Evolutionary conservation across 2,797 vertebrate genomes (phyloP).

Genomic region (Trachurus trachurus): DNA sequence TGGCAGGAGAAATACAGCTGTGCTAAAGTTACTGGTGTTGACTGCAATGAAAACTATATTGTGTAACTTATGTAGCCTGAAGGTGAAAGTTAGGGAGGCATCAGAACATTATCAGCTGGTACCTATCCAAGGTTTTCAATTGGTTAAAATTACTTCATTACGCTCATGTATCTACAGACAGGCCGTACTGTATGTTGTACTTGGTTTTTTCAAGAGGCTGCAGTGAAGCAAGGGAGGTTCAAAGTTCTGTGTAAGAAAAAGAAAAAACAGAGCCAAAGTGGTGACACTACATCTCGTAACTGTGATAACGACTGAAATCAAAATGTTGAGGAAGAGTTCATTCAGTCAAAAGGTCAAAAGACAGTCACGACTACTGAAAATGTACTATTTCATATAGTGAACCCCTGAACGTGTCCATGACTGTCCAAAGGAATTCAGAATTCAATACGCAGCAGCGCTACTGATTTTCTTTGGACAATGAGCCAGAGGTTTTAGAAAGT

Average conservation of each 20-base stretch:
- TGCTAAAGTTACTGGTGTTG: neutral
- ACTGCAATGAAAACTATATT: constrained; percentile 14
- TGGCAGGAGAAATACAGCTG: constrained; percentile 37
- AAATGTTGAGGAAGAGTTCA: neutral
- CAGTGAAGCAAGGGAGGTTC: neutral
- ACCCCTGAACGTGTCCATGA: neutral
- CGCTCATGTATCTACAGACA: neutral
- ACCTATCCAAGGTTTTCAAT: neutral
- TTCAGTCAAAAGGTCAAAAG: too few species aligned
- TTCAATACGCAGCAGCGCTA: neutral
- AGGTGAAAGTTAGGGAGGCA: constrained; percentile 1
- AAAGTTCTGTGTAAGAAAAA: neutral
- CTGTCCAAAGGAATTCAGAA: neutral
- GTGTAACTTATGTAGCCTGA: constrained; percentile 3
- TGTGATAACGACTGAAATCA: neutral
- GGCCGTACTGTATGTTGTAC: neutral
- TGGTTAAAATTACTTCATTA: neutral
- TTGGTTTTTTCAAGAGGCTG: neutral
- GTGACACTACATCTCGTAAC: neutral
- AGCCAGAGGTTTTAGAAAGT: neutral
- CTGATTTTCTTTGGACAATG: neutral
- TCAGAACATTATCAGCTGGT: constrained; percentile 11
- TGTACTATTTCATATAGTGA: neutral
- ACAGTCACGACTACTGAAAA: neutral
- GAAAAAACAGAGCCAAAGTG: neutral